Evolutionary conservation across 1,140 invertebrate genomes (phyloP), one percentile per base, ranked within the genome.

Genomic region (Drosophila pseudoananassae): DNA sequence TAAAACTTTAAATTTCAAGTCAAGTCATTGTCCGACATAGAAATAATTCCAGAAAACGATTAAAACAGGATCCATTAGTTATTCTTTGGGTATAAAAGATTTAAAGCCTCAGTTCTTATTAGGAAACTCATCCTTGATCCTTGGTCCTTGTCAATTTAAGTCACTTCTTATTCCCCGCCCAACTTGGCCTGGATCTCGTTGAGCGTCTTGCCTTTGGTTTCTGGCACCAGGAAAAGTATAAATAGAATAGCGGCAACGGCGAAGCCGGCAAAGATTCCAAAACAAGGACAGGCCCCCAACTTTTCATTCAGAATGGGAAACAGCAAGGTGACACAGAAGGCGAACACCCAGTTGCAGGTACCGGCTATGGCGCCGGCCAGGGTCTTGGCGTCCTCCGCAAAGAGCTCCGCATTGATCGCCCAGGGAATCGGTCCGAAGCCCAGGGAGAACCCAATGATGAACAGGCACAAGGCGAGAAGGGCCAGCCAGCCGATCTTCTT

Each of bases 361-460:
- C 95, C 95, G 0, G 95, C 95, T 70, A 97, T 94, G 0, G 95
- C 93, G 70, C 93, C 92, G 40, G 96, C 95, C 38, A 96, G 93
- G 46, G 95, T 95, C 50, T 96, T 96, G 15, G 97, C 93, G 52
- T 96, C 94, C 73, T 95, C 92, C 23, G 96, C 93, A 92, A 96
- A 95, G 64, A 97, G 89, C 91, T 97, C 96, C 0, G 94, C 94
- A 59, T 96, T 93, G 74, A 97, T 93, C 64, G 96, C 92, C 93
- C 96, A 97, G 0, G 96, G 96, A 43, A 98, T 94, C 0, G 96
- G 96, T 0, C 96, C 96, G 74, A 96, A 96, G n/a, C 96, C 97
- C 2, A 97, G 64, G 0, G 95, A 95, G 92, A 96, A 97, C 1
- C 95, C 93, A 40, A 96, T 75, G 60, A 97, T 95, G 89, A 96